Conservation (phyloP, 2,797 vertebrate genomes). For the Zenarchopterus dispar region DNA sequence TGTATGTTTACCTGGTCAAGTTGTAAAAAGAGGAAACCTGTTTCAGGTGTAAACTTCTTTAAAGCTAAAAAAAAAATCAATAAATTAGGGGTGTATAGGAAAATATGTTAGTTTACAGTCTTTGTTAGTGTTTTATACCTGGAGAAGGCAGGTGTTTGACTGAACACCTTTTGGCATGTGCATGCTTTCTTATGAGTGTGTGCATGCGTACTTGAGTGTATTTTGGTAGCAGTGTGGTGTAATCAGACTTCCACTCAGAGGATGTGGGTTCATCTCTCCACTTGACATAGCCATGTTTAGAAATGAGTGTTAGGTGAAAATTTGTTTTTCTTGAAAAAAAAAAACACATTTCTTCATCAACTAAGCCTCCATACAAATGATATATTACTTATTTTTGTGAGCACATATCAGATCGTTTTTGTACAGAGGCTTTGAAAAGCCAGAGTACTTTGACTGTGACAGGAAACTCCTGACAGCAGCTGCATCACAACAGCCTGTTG, state of each 20-base stretch:
- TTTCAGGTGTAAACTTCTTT: too few relatives aligned
- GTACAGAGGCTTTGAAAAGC: not conserved
- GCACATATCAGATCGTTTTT: not conserved
- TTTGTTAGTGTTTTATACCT: too few relatives aligned
- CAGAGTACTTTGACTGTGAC: not conserved
- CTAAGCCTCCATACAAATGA: not conserved
- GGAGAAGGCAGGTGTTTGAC: too few relatives aligned
- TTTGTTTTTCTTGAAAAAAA: not conserved
- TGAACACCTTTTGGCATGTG: too few relatives aligned
- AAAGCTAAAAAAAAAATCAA: too few relatives aligned
- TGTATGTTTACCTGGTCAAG: too few relatives aligned
- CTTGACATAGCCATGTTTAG: not conserved
- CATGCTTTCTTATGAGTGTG: not conserved
- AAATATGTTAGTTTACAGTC: too few relatives aligned
- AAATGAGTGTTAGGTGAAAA: not conserved
- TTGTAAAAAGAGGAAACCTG: too few relatives aligned
- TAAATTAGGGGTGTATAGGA: too few relatives aligned
- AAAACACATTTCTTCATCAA: not conserved
- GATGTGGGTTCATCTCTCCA: constrained; percentile 30
- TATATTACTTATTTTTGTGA: not conserved
- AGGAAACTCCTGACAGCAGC: constrained; percentile 29
- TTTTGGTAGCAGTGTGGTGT: not conserved
- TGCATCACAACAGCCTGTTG: not conserved
- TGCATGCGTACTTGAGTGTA: not conserved
- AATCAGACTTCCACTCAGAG: constrained; percentile 18